Conservation (phyloP, 2,113 vertebrate species). For the Poeciliopsis turrubarensis region DNA sequence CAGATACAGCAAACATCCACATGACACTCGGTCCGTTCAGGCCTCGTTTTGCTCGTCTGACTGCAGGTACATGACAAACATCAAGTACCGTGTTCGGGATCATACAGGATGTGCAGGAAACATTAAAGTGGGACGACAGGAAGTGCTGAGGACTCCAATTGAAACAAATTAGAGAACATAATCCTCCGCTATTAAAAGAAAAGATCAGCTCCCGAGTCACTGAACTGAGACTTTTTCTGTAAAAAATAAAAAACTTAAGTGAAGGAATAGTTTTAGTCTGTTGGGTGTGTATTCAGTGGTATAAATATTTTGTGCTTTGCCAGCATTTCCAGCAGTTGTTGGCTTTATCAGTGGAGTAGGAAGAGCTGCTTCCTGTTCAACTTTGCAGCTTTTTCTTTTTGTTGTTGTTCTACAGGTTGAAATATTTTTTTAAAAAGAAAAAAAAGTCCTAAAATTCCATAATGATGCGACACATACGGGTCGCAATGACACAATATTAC, state of each 20-base stretch:
- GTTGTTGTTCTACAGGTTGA: neutral
- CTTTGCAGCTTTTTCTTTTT: slow-evolving; percentile 3
- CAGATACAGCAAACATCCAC: slow-evolving; percentile 35
- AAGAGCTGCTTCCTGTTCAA: slow-evolving; percentile 42
- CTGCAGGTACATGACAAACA: neutral
- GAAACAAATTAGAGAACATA: neutral
- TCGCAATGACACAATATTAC: too few relatives aligned
- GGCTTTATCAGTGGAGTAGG: neutral
- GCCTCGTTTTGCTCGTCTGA: neutral
- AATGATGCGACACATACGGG: too few relatives aligned
- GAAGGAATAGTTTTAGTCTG: neutral
- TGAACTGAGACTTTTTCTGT: too few relatives aligned
- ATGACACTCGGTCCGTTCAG: neutral
- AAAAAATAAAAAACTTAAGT: neutral
- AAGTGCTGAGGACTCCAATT: neutral
- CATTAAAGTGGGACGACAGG: neutral
- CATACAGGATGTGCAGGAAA: slow-evolving; percentile 21
- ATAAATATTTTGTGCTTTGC: slow-evolving; percentile 34
- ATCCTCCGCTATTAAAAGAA: neutral
- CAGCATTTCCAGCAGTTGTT: slow-evolving; percentile 30
- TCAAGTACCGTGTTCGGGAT: neutral
- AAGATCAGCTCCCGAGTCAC: neutral
- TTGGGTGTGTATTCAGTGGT: neutral
- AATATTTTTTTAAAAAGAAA: neutral
- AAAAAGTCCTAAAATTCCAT: too few relatives aligned